Conservation (phyloP, 2,888 invertebrate genomes). For the Tachina fera region DNA sequence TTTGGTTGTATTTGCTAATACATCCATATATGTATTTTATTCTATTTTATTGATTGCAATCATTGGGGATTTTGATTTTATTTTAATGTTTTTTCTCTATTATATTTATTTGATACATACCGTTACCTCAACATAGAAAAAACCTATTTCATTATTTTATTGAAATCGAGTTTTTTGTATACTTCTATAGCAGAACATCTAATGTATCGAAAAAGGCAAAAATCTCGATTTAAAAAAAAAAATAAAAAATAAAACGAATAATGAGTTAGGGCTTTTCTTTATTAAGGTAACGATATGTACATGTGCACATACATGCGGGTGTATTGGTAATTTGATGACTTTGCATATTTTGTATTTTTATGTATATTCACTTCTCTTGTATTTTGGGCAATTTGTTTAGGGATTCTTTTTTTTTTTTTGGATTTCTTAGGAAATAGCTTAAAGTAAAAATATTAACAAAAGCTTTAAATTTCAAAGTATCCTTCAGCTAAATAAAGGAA, state of each 20-base stretch:
- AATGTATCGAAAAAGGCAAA: too few relatives aligned
- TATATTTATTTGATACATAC: not conserved
- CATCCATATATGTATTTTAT: not conserved
- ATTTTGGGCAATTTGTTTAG: not conserved
- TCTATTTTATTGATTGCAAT: constrained; percentile 44
- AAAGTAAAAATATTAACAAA: not conserved
- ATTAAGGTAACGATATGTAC: too few relatives aligned
- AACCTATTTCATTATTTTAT: too few relatives aligned
- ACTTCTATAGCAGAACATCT: too few relatives aligned
- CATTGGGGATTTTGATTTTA: constrained; percentile 26
- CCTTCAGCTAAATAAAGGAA: constrained; percentile 13
- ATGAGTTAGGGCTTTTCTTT: too few relatives aligned
- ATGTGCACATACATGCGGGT: not conserved
- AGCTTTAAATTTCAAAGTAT: not conserved
- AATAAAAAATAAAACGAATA: too few relatives aligned
- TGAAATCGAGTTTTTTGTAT: too few relatives aligned
- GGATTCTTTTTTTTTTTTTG: not conserved
- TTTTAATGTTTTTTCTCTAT: constrained; percentile 7
- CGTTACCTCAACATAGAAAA: too few relatives aligned
- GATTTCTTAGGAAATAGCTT: not conserved
- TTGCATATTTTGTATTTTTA: constrained; percentile 24
- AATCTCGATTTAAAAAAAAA: too few relatives aligned
- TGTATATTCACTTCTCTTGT: not conserved
- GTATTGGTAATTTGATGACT: constrained; percentile 10
- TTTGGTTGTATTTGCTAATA: not conserved